Evolutionary conservation across 2,113 vertebrate species (phyloP), one percentile per base, ranked within the genome.

Genomic region (Dasypus novemcinctus): DNA sequence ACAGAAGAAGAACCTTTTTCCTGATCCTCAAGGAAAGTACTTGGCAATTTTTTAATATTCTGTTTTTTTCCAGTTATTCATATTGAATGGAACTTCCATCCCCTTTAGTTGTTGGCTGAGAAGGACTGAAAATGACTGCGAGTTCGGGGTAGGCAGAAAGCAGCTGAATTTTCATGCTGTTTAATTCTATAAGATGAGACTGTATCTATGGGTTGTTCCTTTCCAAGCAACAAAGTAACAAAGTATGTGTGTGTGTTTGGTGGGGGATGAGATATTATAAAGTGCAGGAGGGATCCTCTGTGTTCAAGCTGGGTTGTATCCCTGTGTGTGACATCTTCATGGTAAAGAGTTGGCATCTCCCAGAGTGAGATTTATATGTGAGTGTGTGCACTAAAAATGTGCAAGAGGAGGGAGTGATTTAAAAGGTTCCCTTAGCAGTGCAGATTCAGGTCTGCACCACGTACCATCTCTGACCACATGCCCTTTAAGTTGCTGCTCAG

Each of bases 1-100:
- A 97, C 96, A 97, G 97, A 97, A 98, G 93, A 95, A 98, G 94
- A 83, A 93, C 78, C 95, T 84, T 96, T 97, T 91, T 93, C 97
- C 93, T 90, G 86, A 80, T 97, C 93, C 91, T 98, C 91, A 96
- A 97, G 96, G 97, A 90, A 97, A 97, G 86, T 82, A 38, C 15
- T 90, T 95, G 92, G 84, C 90, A 92, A 93, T 96, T 96, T 97
- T 97, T 8, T 57, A 98, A 97, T 95, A 97, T 95, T 97, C 94
- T 90, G 96, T 90, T 97, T 98, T 98, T 98, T 98, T 97, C 91
- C 90, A 98, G 90, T 98, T 98, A 98, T 98, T 98, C 98, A 97
- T 91, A 97, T 98, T 98, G 95, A 96, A 97, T 97, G 97, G 95
- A 84, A 49, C 88, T 72, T 27, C 57, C 20, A 6, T 7, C 5